phyloP scores from a whole-genome alignment of 1,140 invertebrate species.

The Anadara kagoshimensis region DNA sequence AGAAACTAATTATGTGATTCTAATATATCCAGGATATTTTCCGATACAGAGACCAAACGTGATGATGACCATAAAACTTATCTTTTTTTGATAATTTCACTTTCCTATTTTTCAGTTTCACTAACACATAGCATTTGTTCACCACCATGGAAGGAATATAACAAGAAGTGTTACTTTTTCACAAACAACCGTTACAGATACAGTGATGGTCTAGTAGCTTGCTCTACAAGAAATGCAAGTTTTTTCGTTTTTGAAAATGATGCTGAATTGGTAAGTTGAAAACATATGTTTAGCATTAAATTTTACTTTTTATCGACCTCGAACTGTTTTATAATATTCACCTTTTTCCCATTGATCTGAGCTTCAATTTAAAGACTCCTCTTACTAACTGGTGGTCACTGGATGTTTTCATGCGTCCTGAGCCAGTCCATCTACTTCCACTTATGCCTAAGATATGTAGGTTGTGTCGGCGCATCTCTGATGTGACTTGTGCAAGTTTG shows the following conservation, averaged over 20 bases:
- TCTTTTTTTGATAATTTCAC: no score
- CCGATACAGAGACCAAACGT: no score
- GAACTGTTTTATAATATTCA: background rate
- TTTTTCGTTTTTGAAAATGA: slow-evolving; percentile 16
- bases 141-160: slow-evolving; percentile 33
- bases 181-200: slow-evolving; percentile 11
- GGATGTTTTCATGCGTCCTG: background rate
- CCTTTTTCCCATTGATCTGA: background rate
- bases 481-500: no score
- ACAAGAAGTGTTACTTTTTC: slow-evolving; percentile 35
- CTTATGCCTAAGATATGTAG: no score
- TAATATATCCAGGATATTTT: no score
- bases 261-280: slow-evolving; percentile 22
- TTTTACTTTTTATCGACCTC: background rate
- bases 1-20: no score
- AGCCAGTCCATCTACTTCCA: no score
- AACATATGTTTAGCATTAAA: background rate
- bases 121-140: no score
- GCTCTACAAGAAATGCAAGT: slow-evolving; percentile 32
- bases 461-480: no score
- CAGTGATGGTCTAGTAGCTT: slow-evolving; percentile 18
- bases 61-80: no score
- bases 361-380: background rate
- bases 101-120: no score
- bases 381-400: background rate